Base-by-base conservation (phyloP, 2,888 invertebrate genomes). In the Cataglyphis livida region DNA sequence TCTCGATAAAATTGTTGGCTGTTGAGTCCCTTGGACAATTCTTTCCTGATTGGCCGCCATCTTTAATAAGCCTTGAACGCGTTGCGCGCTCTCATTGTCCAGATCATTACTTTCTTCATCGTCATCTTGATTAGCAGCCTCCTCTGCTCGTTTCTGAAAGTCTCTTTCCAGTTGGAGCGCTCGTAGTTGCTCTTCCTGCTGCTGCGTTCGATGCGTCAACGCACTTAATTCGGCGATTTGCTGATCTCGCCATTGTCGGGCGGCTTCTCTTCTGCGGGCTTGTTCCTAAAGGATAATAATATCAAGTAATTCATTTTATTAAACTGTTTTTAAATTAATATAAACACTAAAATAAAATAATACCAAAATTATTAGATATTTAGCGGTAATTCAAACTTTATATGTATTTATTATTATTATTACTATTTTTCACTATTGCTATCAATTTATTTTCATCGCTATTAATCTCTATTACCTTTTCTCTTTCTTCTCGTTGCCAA, bases 401-500 rank as follows among this genome's bases (percentile, higher is more conserved):
- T 4, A 44, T 4, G n/a, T 6, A 68, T 21, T 70, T 54, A n/a
- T 48, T 35, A 54, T 35, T 12, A 7, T 5, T 51, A 38, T 0
- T 6, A 61, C 44, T 61, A n/a, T 74, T 9, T 21, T 32, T 32
- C 1, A 57, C 18, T 57, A 32, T 73, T 59, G 5, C 5, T 18
- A 44, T 44, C 44, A 44, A 44, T 44, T 44, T 44, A 44, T 44
- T 44, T 44, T 10, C 12, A 12, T 12, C 0, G 21, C 48, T n/a
- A 25, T 10, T 64, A 10, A 18, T 18, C 21, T 7, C 18, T 5
- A 12, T 87, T 92, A 95, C 96, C 90, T 97, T 97, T 95, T 99
- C 99, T 91, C 97, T 97, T 94, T 98, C 98, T 95, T 99, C 99
- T 38, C 98, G 96, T 92, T 98, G 98, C 99, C 99, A 99, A 1